A percentile compares a stretch with the other conserved stretches of the same genome.
Evolutionary conservation across 2,888 invertebrate species (phyloP).

Genomic region (Melitaea athalia): DNA sequence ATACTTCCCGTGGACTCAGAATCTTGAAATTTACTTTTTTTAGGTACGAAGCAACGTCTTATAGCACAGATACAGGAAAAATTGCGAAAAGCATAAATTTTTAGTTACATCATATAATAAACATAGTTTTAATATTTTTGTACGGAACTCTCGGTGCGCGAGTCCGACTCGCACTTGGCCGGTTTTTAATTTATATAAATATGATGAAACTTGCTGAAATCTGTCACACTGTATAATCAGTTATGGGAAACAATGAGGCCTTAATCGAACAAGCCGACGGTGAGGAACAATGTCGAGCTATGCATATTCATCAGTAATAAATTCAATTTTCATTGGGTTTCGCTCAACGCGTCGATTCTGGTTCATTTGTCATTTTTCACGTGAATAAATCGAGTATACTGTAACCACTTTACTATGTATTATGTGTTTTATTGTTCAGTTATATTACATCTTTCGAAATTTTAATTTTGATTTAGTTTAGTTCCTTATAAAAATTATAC

Average conservation of each 20-base stretch:
- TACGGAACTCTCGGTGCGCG: too few species aligned
- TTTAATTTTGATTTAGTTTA: background rate
- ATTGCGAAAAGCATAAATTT: too few species aligned
- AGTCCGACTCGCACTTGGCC: too few species aligned
- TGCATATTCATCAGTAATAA: slow-evolving; percentile 76
- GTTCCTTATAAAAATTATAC: background rate
- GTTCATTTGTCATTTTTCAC: slow-evolving; percentile 73
- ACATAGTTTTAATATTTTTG: too few species aligned
- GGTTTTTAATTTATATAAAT: slow-evolving; percentile 26
- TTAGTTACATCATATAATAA: too few species aligned
- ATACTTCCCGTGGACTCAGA: too few species aligned
- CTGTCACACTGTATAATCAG: slow-evolving; percentile 50
- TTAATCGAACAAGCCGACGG: slow-evolving; percentile 45
- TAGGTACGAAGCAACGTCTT: too few species aligned
- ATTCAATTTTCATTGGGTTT: slow-evolving; percentile 72
- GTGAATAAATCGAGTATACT: slow-evolving; percentile 50
- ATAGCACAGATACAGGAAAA: too few species aligned
- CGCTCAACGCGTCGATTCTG: slow-evolving; percentile 69
- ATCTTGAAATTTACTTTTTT: too few species aligned
- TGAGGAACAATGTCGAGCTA: slow-evolving; percentile 62
- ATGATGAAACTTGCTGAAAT: slow-evolving; percentile 38
- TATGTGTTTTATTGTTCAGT: background rate
- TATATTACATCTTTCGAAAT: background rate
- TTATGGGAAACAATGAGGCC: slow-evolving; percentile 57
- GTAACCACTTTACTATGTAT: slow-evolving; percentile 7